Conservation (phyloP, 1,140 invertebrate genomes). For the Mamestra configurata region DNA sequence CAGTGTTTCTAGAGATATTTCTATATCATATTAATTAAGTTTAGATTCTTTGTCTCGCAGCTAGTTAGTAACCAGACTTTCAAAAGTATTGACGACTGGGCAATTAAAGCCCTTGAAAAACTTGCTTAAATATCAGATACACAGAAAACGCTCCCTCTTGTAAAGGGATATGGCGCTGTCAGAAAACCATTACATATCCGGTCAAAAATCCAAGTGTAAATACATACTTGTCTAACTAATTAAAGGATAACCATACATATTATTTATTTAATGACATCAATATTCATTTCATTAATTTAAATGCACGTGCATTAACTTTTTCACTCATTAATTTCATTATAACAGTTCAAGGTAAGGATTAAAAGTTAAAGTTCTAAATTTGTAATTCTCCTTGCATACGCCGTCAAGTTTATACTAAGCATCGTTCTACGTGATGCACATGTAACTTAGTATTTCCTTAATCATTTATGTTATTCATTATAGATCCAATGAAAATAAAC, state of each 20-base stretch:
- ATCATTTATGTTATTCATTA: slow-evolving; percentile 4
- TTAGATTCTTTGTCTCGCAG: too few relatives aligned
- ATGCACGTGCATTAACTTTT: slow-evolving; percentile 29
- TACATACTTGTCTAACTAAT: too few relatives aligned
- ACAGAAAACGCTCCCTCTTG: too few relatives aligned
- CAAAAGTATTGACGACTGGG: too few relatives aligned
- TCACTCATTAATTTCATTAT: slow-evolving; percentile 36
- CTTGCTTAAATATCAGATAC: too few relatives aligned
- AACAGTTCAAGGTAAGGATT: slow-evolving; percentile 43
- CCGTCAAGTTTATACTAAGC: slow-evolving; percentile 37
- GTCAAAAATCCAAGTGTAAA: too few relatives aligned
- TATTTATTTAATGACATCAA: background rate
- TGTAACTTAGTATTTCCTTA: slow-evolving; percentile 7
- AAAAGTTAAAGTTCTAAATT: slow-evolving; percentile 13
- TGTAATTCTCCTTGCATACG: slow-evolving; percentile 45
- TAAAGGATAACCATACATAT: background rate
- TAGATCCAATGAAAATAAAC: background rate
- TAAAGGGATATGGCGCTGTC: too few relatives aligned
- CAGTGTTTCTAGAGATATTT: too few relatives aligned
- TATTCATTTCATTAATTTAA: background rate
- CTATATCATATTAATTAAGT: too few relatives aligned
- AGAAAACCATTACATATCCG: too few relatives aligned
- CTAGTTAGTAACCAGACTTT: too few relatives aligned
- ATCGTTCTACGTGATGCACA: slow-evolving; percentile 30
- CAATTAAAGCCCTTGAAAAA: too few relatives aligned